phyloP scores from a whole-genome alignment of 64 coral and sea anemone species.

The Porites lutea region DNA sequence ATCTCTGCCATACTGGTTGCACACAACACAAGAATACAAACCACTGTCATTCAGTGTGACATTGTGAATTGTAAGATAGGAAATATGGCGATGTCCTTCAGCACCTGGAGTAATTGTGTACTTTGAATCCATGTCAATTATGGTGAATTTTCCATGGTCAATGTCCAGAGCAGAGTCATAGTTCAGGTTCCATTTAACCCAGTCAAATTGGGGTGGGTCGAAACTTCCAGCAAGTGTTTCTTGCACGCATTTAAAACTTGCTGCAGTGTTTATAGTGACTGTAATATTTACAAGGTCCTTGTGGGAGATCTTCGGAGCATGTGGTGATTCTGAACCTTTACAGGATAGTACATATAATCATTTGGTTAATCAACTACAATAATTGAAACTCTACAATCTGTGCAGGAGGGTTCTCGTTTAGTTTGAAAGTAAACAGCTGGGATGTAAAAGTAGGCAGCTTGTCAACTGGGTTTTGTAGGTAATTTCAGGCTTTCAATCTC shows the following conservation, averaged over 20 bases:
- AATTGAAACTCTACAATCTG: no score
- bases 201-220: not conserved
- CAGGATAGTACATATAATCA: not conserved
- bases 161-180: slow-evolving; percentile 14
- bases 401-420: no score
- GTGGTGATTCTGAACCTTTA: not conserved
- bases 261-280: not conserved
- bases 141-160: slow-evolving; percentile 42
- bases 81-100: not conserved
- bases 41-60: slow-evolving; percentile 15
- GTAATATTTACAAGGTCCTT: slow-evolving; percentile 4
- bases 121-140: slow-evolving; percentile 22
- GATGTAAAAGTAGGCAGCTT: no score
- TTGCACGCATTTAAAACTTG: slow-evolving; percentile 16
- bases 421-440: no score
- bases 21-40: slow-evolving; percentile 69
- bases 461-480: no score
- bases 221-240: slow-evolving; percentile 10
- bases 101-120: not conserved
- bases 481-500: no score
- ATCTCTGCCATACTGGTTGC: slow-evolving; percentile 64
- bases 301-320: not conserved
- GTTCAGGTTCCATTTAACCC: slow-evolving; percentile 53
- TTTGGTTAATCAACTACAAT: not conserved
- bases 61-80: slow-evolving; percentile 47